Conservation (phyloP, 2,113 vertebrate genomes). For the Thunnus maccoyii region DNA sequence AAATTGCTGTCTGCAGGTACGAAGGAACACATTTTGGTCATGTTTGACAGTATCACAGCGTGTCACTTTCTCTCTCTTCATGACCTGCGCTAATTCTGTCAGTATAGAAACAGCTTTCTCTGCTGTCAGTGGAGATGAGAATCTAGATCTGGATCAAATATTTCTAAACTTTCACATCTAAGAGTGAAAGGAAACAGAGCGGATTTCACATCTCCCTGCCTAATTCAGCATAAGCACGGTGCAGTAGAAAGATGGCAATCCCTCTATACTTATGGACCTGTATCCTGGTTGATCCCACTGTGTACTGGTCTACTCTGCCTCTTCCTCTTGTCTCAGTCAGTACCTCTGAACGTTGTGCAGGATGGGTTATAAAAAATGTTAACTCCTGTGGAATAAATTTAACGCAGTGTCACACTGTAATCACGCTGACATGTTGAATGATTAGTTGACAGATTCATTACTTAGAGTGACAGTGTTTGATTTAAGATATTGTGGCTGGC, state of each 20-base stretch:
- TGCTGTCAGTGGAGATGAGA: slow-evolving; percentile 14
- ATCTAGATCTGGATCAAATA: slow-evolving; percentile 25
- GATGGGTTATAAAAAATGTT: slow-evolving; percentile 29
- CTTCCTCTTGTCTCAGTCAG: slow-evolving; percentile 22
- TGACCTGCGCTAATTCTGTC: slow-evolving; percentile 40
- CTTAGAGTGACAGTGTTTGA: slow-evolving; percentile 73
- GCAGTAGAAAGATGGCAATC: background rate
- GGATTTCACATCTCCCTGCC: background rate
- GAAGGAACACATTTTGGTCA: slow-evolving; percentile 22
- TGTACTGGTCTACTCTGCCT: slow-evolving; percentile 34
- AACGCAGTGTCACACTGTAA: slow-evolving; percentile 47
- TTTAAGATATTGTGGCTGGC: slow-evolving; percentile 71
- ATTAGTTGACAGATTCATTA: slow-evolving; percentile 81
- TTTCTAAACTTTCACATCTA: slow-evolving; percentile 11
- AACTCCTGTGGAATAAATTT: slow-evolving; percentile 48
- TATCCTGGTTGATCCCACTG: slow-evolving; percentile 9
- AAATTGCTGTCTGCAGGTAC: slow-evolving; percentile 36
- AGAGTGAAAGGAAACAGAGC: slow-evolving; percentile 2
- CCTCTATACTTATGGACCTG: background rate
- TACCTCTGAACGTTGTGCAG: slow-evolving; percentile 6
- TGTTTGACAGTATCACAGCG: slow-evolving; percentile 46
- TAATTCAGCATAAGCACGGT: background rate
- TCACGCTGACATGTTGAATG: slow-evolving; percentile 68
- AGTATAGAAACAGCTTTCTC: slow-evolving; percentile 7
- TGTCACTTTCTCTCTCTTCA: slow-evolving; percentile 22